phyloP scores from a whole-genome alignment of 2,797 vertebrate genomes.

The Glossophaga mutica region DNA sequence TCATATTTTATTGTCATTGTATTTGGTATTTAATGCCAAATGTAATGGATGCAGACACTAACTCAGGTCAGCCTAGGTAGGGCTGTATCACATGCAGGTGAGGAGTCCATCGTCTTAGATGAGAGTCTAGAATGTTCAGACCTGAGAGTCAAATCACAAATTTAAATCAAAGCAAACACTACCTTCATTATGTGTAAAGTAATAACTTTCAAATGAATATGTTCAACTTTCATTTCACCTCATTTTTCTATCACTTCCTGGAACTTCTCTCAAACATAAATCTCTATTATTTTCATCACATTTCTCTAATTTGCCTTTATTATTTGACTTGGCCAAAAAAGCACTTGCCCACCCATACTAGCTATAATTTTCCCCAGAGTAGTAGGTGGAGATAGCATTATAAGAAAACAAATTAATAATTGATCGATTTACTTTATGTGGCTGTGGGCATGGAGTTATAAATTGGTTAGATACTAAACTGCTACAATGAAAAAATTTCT shows the following conservation, averaged over 20 bases:
- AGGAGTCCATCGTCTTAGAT: constrained; percentile 50
- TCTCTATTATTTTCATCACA: neutral
- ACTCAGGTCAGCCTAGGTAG: constrained; percentile 8
- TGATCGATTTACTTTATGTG: neutral
- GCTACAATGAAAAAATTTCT: neutral
- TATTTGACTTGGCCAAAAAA: neutral
- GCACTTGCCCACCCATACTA: neutral
- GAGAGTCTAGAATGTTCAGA: constrained; percentile 55
- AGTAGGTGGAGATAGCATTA: neutral
- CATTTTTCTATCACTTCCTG: constrained; percentile 3
- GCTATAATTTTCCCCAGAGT: neutral
- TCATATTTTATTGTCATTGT: neutral
- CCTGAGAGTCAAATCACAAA: constrained; percentile 61
- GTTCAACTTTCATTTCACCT: constrained; percentile 42
- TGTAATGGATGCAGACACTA: neutral
- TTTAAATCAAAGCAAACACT: constrained; percentile 54
- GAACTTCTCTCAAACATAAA: constrained; percentile 15
- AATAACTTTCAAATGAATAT: constrained; percentile 36
- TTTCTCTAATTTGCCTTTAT: neutral
- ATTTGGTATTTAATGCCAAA: neutral
- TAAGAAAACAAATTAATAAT: neutral
- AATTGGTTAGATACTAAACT: neutral
- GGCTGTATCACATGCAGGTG: constrained; percentile 41
- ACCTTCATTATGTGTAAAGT: neutral
- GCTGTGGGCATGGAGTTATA: neutral